Base-by-base conservation (phyloP, 2,113 vertebrate genomes). In the Pantherophis guttatus region DNA sequence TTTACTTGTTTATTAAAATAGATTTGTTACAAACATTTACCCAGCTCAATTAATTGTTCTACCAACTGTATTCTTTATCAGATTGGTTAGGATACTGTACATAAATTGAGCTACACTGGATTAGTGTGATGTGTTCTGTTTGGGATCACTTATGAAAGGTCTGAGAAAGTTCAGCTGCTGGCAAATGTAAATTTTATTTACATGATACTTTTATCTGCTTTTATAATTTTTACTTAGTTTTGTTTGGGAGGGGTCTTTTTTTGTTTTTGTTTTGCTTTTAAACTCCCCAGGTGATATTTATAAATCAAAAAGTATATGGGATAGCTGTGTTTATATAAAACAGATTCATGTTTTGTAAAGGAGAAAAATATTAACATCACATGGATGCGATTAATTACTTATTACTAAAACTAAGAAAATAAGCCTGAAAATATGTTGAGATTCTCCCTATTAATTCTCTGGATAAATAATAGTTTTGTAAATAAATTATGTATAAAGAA, bases 1-100 rank as follows among this genome's bases (percentile, higher is more conserved):
- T 94, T 96, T 96, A 44, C 96, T 96, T 97, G 93, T 92, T 93
- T 96, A 91, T 94, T 94, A 94, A 96, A 94, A 94, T 88, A 52
- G 93, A 95, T 94, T 90, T 94, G 62, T 97, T 97, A 96, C 93
- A 94, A 94, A 44, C 75, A 39, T 81, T 81, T 81, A 81, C 33
- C 33, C 33, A 81, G 75, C 75, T 81, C 75, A 81, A 44, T 44
- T 81, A 44, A 15, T 44, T 75, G 65, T 39, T 21, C 8, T 81
- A 44, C 3, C 75, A 81, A 44, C 33, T 81, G 75, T 44, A 81
- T 81, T 81, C 75, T 21, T 81, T 44, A 39, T 81, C 33, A 81
- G 33, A 81, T 44, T 81, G 75, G 33, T 33, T 81, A 15, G 44
- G 17, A 39, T 81, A 33, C 1, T 3, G 8, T 21, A 29, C 29